phyloP scores from a whole-genome alignment of 2,888 invertebrate species.

The Drosophila helvetica region DNA sequence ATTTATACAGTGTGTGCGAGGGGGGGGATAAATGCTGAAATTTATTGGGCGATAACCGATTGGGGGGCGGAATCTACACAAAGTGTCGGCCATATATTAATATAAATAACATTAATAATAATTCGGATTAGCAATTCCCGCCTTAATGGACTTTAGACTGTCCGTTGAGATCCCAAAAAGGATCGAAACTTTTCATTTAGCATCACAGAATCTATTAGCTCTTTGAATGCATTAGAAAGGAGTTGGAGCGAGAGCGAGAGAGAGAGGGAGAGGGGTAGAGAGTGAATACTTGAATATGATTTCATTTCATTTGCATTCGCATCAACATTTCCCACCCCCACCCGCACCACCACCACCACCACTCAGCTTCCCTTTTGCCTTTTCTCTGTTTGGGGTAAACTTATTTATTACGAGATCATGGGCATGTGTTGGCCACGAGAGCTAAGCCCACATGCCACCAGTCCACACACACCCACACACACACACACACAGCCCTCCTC shows the following conservation, averaged over 20 bases:
- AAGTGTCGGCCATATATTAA: conserved; percentile 54
- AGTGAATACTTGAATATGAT: neutral
- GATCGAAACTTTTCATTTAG: conserved; percentile 4
- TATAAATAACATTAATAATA: conserved; percentile 50
- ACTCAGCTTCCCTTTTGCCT: neutral
- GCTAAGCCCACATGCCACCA: conserved; percentile 24
- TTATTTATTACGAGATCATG: conserved; percentile 34
- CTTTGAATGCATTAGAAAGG: too few relatives aligned
- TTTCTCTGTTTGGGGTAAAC: neutral
- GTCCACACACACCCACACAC: neutral
- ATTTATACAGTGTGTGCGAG: conserved; percentile 35
- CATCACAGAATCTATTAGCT: neutral
- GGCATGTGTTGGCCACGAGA: conserved; percentile 20
- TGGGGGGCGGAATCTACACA: neutral
- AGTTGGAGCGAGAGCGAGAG: too few relatives aligned
- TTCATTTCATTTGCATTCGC: conserved; percentile 1
- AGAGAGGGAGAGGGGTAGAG: too few relatives aligned
- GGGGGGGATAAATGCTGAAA: conserved; percentile 38
- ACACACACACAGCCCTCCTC: neutral
- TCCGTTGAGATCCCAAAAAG: neutral
- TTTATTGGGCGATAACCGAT: conserved; percentile 26
- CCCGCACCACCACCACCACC: too few relatives aligned
- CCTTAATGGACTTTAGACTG: conserved; percentile 29
- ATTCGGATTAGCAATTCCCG: conserved; percentile 20
- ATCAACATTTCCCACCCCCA: neutral